Evolutionary conservation across 2,888 invertebrate species (phyloP).

Genomic region (Apotomis capreana): DNA sequence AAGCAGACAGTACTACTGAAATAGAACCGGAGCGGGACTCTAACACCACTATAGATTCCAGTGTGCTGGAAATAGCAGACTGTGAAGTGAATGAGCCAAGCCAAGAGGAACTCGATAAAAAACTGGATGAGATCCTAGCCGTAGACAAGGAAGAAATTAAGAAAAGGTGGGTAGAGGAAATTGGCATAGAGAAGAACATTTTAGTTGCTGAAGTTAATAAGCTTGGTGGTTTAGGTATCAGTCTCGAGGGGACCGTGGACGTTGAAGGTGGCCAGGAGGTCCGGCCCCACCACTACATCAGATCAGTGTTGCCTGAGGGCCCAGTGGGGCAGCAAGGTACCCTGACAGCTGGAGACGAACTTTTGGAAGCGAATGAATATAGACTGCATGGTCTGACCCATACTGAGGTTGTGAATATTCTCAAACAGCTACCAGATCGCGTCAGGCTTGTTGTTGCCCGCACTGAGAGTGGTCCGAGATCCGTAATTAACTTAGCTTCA

Average conservation of each 20-base stretch:
- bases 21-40: slow-evolving; percentile 92
- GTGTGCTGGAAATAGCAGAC: slow-evolving; percentile 84
- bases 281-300: slow-evolving; percentile 99
- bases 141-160: slow-evolving; percentile 85
- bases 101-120: slow-evolving; percentile 76
- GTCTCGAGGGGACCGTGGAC: slow-evolving; percentile 98
- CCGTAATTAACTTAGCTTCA: slow-evolving; percentile 90
- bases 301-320: slow-evolving; percentile 97
- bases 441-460: slow-evolving; percentile 96
- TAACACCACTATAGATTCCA: slow-evolving; percentile 91
- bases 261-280: slow-evolving; percentile 98
- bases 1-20: slow-evolving; percentile 82
- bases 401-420: slow-evolving; percentile 97
- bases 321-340: slow-evolving; percentile 96
- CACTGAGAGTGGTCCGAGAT: slow-evolving; percentile 86
- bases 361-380: slow-evolving; percentile 97
- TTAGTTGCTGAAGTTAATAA: slow-evolving; percentile 96
- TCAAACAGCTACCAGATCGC: slow-evolving; percentile 95
- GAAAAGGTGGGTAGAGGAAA: slow-evolving; percentile 90
- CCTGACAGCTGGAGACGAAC: slow-evolving; percentile 97
- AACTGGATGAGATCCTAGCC: slow-evolving; percentile 84
- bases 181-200: slow-evolving; percentile 93
- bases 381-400: slow-evolving; percentile 96
- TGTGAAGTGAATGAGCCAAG: slow-evolving; percentile 77
- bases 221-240: slow-evolving; percentile 97